Evolutionary conservation across 2,888 invertebrate genomes (phyloP).

Genomic region (Caradrina clavipalpis): DNA sequence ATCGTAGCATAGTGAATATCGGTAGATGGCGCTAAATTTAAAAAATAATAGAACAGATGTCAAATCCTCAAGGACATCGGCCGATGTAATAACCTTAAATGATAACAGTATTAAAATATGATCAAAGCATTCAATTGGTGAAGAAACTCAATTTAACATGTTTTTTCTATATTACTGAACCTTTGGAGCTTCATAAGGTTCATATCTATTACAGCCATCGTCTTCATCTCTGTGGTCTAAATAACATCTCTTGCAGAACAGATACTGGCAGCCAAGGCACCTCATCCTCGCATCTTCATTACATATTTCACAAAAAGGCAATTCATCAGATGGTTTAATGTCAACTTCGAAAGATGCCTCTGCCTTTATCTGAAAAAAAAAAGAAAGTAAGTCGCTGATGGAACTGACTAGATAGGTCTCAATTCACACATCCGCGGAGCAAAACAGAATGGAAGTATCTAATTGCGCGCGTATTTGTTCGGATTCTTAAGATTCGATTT

Average conservation of each 20-base stretch:
- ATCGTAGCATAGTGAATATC: too few species aligned
- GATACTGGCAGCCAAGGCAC: constrained; percentile 95
- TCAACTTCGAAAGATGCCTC: constrained; percentile 78
- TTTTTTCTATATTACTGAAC: constrained; percentile 17
- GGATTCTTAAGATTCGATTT: too few species aligned
- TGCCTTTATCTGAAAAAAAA: constrained; percentile 74
- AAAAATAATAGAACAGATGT: too few species aligned
- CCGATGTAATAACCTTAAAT: too few species aligned
- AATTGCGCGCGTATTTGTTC: too few species aligned
- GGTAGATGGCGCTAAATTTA: too few species aligned
- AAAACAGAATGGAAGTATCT: too few species aligned
- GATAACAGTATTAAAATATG: neutral
- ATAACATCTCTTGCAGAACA: constrained; percentile 95
- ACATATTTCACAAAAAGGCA: constrained; percentile 96
- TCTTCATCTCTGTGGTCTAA: constrained; percentile 93
- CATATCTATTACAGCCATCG: constrained; percentile 89
- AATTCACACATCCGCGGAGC: neutral
- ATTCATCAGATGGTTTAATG: constrained; percentile 86
- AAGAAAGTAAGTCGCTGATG: neutral
- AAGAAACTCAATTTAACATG: neutral
- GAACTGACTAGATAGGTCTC: neutral
- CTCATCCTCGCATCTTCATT: constrained; percentile 94
- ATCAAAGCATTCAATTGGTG: neutral
- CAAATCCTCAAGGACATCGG: too few species aligned
- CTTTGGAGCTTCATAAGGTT: constrained; percentile 77